A percentile compares a stretch with the other conserved stretches of the same genome.
phyloP scores from a whole-genome alignment of 2,797 vertebrate species.

The Protonibea diacanthus region DNA sequence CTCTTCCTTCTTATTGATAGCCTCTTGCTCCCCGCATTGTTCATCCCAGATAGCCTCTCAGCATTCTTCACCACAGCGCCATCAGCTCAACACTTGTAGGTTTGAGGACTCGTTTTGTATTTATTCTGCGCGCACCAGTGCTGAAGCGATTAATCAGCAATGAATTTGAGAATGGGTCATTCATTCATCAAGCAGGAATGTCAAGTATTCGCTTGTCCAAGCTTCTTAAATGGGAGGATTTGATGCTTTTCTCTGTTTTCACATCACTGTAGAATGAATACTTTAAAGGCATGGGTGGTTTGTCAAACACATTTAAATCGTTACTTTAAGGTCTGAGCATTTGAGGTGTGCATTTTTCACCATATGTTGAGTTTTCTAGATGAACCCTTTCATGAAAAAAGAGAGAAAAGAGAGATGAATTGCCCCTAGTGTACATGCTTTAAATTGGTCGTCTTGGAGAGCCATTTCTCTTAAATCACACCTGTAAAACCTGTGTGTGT shows the following conservation, averaged over 20 bases:
- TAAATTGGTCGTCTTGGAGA: neutral
- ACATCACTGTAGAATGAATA: neutral
- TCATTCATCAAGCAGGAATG: constrained; percentile 7
- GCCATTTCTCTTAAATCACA: neutral
- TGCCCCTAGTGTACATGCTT: neutral
- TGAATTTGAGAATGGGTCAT: constrained; percentile 11
- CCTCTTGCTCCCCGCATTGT: neutral
- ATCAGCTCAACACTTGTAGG: neutral
- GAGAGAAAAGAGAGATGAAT: neutral
- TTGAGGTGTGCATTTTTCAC: neutral
- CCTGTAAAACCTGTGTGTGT: constrained; percentile 4
- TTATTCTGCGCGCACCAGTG: neutral
- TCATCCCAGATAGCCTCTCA: neutral
- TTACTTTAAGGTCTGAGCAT: neutral
- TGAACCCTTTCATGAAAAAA: neutral
- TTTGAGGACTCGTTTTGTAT: neutral
- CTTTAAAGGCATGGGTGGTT: neutral
- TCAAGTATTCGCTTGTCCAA: neutral
- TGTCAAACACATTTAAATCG: neutral
- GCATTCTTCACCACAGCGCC: neutral
- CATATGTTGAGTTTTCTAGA: neutral
- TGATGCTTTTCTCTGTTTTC: neutral
- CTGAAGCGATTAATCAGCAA: neutral
- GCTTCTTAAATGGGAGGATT: neutral
- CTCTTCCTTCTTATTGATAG: constrained; percentile 9